These are phyloP conservation scores for Sciurus niger DNA, from an alignment of 2,113 vertebrate species.

Conservation along the genomic window DNA sequence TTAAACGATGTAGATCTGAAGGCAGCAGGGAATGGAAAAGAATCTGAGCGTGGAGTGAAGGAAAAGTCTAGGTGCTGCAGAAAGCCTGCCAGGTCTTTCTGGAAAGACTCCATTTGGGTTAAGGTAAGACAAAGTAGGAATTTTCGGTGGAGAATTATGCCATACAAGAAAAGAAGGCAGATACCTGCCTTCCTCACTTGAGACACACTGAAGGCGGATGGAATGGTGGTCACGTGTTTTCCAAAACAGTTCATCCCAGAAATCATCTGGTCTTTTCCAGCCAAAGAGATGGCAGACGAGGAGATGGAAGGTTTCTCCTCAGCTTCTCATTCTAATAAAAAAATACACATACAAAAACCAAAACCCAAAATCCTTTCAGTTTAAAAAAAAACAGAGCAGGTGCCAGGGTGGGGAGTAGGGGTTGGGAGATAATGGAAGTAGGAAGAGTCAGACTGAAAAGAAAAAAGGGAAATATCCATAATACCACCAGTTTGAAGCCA, in stretches of 20 bases:
- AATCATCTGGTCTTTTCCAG: background rate
- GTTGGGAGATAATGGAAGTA: background rate
- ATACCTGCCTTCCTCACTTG: background rate
- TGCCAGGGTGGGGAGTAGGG: too few relatives aligned
- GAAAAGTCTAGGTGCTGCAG: background rate
- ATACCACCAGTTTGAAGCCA: background rate
- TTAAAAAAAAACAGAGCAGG: background rate
- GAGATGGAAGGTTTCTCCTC: background rate
- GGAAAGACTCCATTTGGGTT: background rate
- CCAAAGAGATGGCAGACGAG: background rate
- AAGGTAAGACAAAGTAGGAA: background rate
- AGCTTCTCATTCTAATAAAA: background rate
- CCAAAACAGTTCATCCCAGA: background rate
- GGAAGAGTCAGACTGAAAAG: background rate
- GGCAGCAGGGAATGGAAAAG: background rate
- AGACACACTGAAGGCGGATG: background rate
- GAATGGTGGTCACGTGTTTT: background rate
- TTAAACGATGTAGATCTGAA: background rate
- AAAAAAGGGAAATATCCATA: background rate
- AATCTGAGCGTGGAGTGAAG: background rate
- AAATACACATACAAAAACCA: background rate
- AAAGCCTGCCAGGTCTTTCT: background rate
- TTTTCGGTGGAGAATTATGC: background rate
- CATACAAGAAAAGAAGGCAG: background rate
- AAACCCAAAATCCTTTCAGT: background rate